Percentiles rank a stretch among this genome's conserved stretches.
These are phyloP conservation scores for Achlya flavicornis DNA, from an alignment of 2,888 invertebrate genomes.

Conservation along the genomic window DNA sequence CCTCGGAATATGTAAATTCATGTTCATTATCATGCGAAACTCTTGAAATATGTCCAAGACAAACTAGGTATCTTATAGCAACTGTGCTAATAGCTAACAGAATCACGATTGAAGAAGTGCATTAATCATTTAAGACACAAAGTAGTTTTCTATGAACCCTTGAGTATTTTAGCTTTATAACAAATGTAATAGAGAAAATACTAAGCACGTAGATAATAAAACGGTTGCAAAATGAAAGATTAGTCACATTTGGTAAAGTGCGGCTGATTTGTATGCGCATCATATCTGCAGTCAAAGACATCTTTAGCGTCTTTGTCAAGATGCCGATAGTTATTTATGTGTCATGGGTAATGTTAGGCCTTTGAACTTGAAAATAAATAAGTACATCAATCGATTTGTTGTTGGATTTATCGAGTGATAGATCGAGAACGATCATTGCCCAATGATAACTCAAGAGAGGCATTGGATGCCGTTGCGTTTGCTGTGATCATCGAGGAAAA, in stretches of 20 bases:
- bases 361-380: slow-evolving; percentile 30
- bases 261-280: slow-evolving; percentile 50
- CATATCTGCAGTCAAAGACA: slow-evolving; percentile 48
- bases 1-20: too few relatives aligned
- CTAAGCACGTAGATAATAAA: slow-evolving; percentile 17
- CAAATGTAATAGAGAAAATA: neutral
- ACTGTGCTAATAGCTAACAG: neutral
- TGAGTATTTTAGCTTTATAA: slow-evolving; percentile 13
- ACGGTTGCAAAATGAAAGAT: slow-evolving; percentile 48
- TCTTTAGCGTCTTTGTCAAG: slow-evolving; percentile 53
- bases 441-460: too few relatives aligned
- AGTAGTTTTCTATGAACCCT: neutral
- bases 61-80: too few relatives aligned
- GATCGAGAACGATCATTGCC: too few relatives aligned
- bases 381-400: too few relatives aligned
- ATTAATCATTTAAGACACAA: neutral
- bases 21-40: too few relatives aligned
- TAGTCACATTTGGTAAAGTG: slow-evolving; percentile 51
- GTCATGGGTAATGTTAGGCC: slow-evolving; percentile 40
- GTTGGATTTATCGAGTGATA: too few relatives aligned
- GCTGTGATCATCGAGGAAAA: too few relatives aligned
- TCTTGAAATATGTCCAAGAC: too few relatives aligned
- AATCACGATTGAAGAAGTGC: neutral
- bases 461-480: too few relatives aligned
- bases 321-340: slow-evolving; percentile 53